These are phyloP conservation scores for Neotoxoptera formosana DNA, from an alignment of 1,140 invertebrate genomes.

Conservation along the genomic window DNA sequence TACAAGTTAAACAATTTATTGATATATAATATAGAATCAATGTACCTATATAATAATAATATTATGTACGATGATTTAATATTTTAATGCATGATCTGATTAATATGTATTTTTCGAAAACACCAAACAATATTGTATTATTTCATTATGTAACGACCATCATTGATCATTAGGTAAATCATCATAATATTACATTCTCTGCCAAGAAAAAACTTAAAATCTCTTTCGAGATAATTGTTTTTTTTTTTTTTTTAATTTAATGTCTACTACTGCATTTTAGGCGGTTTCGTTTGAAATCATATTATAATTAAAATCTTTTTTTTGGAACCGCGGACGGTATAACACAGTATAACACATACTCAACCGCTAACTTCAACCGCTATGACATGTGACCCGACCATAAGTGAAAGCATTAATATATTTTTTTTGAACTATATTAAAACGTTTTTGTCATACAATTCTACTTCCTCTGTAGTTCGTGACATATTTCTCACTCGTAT, in stretches of 20 bases:
- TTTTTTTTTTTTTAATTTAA: not conserved
- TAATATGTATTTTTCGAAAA: not conserved
- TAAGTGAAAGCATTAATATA: not conserved
- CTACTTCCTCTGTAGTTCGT: not conserved
- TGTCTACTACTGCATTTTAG: not conserved
- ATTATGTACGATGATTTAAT: no score
- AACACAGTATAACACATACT: no score
- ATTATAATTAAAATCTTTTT: no score
- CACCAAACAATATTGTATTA: not conserved
- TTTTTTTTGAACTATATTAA: not conserved
- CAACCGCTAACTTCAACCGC: no score
- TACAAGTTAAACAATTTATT: no score
- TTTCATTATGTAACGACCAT: no score
- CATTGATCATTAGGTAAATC: not conserved
- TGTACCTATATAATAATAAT: no score
- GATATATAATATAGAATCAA: no score
- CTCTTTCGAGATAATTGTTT: not conserved
- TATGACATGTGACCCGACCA: no score
- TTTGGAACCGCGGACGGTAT: no score
- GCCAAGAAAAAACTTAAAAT: no score
- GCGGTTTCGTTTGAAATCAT: no score
- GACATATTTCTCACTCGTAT: not conserved
- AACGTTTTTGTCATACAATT: not conserved
- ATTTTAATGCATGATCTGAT: not conserved
- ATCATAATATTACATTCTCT: not conserved